A percentile compares a stretch with the other conserved stretches of the same genome.
phyloP scores from a whole-genome alignment of 2,888 invertebrate species.

The Drosophila cracens region DNA sequence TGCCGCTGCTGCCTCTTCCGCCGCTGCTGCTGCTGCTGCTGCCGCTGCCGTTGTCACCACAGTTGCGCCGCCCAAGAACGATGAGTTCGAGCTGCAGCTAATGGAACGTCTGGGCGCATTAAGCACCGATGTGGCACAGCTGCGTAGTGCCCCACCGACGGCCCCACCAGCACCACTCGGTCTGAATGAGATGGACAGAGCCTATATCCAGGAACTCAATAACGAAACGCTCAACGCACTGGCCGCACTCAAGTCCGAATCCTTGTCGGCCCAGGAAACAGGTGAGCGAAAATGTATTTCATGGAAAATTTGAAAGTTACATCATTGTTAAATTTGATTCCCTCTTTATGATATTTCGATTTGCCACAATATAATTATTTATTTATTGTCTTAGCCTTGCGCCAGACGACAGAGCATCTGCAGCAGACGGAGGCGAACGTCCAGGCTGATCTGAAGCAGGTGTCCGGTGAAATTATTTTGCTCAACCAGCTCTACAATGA shows the following conservation, averaged over 20 bases:
- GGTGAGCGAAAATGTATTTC: constrained; percentile 81
- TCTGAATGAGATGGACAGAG: constrained; percentile 84
- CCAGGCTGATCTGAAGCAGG: constrained; percentile 86
- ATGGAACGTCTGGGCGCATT: constrained; percentile 85
- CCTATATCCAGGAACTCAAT: constrained; percentile 86
- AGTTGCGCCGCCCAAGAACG: constrained; percentile 78
- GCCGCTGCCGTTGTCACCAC: constrained; percentile 66
- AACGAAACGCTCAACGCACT: constrained; percentile 88
- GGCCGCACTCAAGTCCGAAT: constrained; percentile 86
- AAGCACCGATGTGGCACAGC: constrained; percentile 83
- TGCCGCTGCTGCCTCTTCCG: constrained; percentile 62
- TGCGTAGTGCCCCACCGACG: constrained; percentile 74
- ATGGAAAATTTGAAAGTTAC: background rate
- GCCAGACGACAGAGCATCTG: constrained; percentile 86
- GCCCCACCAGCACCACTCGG: constrained; percentile 42
- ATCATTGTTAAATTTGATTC: background rate
- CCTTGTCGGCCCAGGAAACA: constrained; percentile 85
- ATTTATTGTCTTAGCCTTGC: constrained; percentile 82
- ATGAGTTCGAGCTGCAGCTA: constrained; percentile 85
- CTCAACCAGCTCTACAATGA: constrained; percentile 87
- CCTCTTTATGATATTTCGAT: background rate
- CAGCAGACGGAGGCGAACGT: constrained; percentile 86
- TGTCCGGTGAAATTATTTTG: constrained; percentile 87
- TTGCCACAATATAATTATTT: background rate
- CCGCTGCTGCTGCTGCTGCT: constrained; percentile 65